Percentiles rank a stretch among this genome's conserved stretches.
phyloP scores from a whole-genome alignment of 2,113 vertebrate species.

The Myrmecobius fasciatus region DNA sequence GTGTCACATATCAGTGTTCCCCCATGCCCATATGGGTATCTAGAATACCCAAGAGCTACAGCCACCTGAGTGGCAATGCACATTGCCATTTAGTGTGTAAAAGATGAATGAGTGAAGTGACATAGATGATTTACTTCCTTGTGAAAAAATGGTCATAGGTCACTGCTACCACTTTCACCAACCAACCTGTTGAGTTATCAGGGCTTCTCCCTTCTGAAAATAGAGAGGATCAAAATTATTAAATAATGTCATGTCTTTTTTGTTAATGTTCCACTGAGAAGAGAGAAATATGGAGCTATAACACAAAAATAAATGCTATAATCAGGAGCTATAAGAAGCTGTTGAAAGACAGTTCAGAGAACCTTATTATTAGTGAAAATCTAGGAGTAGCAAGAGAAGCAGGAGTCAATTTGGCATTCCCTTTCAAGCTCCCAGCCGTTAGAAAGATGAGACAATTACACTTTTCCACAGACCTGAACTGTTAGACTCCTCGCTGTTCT shows the following conservation, averaged over 20 bases:
- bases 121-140: neutral
- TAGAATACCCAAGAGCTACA: neutral
- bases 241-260: neutral
- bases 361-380: conserved; percentile 39
- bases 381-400: conserved; percentile 14
- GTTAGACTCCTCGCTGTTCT: neutral
- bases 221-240: conserved; percentile 14
- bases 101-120: neutral
- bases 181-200: neutral
- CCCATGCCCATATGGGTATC: neutral
- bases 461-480: conserved; percentile 38
- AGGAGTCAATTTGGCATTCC: conserved; percentile 20
- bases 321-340: conserved; percentile 1
- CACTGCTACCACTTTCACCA: neutral
- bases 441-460: conserved; percentile 38
- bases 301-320: conserved; percentile 36
- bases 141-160: neutral
- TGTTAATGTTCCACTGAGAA: conserved; percentile 5
- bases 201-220: conserved; percentile 15
- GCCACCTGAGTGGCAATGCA: neutral
- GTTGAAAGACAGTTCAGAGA: conserved; percentile 25
- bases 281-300: conserved; percentile 35
- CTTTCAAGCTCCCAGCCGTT: conserved; percentile 36
- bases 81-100: neutral
- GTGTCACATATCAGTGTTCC: neutral